phyloP scores from a whole-genome alignment of 2,888 invertebrate species.

The Panopea generosa region DNA sequence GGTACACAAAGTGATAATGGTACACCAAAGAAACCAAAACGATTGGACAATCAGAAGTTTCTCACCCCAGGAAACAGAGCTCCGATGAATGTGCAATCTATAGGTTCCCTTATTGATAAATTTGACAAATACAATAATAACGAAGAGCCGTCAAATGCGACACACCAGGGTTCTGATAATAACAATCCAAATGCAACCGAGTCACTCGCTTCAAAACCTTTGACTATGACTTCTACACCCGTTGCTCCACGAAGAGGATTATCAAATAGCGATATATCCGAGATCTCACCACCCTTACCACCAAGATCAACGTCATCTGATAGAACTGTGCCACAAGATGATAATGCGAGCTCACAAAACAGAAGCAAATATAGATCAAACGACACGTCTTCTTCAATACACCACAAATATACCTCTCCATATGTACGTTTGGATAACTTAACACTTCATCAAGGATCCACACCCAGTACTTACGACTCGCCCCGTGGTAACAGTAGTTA shows the following conservation, averaged over 20 bases:
- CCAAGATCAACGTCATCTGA: constrained; percentile 39
- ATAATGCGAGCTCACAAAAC: too few relatives aligned
- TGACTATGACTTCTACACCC: constrained; percentile 9
- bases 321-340: too few relatives aligned
- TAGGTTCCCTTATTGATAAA: constrained; percentile 72
- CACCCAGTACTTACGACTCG: constrained; percentile 24
- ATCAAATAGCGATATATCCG: constrained; percentile 23
- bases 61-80: constrained; percentile 48
- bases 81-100: constrained; percentile 63
- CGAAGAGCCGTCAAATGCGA: constrained; percentile 6
- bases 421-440: constrained; percentile 31
- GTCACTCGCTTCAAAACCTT: too few relatives aligned
- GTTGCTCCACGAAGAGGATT: constrained; percentile 45
- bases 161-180: too few relatives aligned
- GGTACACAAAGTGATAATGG: not conserved
- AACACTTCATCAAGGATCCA: constrained; percentile 16
- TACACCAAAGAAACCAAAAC: constrained; percentile 27
- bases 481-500: constrained; percentile 18
- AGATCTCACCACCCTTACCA: constrained; percentile 61
- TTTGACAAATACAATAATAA: constrained; percentile 70
- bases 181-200: not conserved
- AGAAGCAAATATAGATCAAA: too few relatives aligned
- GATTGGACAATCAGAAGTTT: constrained; percentile 45
- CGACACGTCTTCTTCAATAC: too few relatives aligned
- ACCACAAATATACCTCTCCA: constrained; percentile 12